Base-by-base conservation (phyloP, 2,113 vertebrate species). In the Zosterops japonicus region DNA sequence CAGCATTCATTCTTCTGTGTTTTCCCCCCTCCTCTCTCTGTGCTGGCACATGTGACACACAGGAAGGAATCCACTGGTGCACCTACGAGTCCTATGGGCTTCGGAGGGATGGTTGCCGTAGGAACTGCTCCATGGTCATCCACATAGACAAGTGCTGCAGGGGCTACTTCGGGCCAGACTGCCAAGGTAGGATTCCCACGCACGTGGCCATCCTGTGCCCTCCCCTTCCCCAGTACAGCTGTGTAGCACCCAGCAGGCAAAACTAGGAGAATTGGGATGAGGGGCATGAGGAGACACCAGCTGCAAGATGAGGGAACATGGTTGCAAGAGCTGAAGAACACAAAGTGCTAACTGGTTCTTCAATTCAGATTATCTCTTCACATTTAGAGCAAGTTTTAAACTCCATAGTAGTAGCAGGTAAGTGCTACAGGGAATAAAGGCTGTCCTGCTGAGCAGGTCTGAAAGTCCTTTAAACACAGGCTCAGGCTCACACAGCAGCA, bases 101-200 rank as follows among this genome's bases (percentile, higher is more conserved):
- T 14, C 87, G 23, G 12, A 65, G 98, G 81, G 57, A 95, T 5
- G 99, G 99, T 35, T 99, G 99, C 86, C 98, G 83, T 6, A 85
- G 96, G 18, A 65, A 97, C 57, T 99, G 99, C 74, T 83, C 95
- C 28, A 21, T 98, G 96, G 94, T 96, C 64, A 52, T 99, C 69
- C 98, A 97, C 96, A n/a, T 97, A 1, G 76, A 98, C 23, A 98
- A 93, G 67, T 99, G 99, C 96, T 99, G 99, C 79, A 97, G 80
- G 56, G 98, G 99, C 72, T 99, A 98, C 97, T 99, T 98, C 2
- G 98, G 99, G 70, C 98, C 97, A 16, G 98, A 99, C 94, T 99
- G 99, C 90, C 97, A 98, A 94, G 99, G 99, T 99, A 97, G 95
- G 97, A 82, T 5, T 15, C 27, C 31, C 22, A n/a, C 22, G 27